These are phyloP conservation scores for Macheiramphus alcinus DNA, from an alignment of 2,113 vertebrate species.

Conservation along the genomic window DNA sequence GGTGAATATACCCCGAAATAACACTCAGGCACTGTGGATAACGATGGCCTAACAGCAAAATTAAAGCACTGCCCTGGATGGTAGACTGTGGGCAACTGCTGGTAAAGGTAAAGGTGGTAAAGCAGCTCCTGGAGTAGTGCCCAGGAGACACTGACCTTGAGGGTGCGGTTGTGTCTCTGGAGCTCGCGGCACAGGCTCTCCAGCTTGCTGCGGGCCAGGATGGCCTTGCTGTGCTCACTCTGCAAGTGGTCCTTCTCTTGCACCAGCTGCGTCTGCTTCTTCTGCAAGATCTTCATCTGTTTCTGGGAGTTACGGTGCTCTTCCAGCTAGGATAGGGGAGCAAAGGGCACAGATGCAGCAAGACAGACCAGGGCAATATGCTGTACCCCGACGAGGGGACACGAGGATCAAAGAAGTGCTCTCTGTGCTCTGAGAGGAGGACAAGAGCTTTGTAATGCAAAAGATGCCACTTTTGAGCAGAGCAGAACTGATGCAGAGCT, in stretches of 20 bases:
- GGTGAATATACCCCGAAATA: fast-evolving
- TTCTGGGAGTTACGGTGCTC: conserved; percentile 94
- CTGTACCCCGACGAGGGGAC: fast-evolving
- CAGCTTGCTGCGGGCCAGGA: conserved; percentile 95
- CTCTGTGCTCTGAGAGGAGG: not conserved
- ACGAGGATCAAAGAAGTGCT: fast-evolving
- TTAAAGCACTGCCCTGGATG: fast-evolving
- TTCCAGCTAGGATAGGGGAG: conserved; percentile 78
- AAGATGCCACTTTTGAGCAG: not conserved
- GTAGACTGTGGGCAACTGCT: fast-evolving
- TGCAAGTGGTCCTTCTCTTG: conserved; percentile 96
- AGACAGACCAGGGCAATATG: not conserved
- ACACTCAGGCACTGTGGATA: fast-evolving
- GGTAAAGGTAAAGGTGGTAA: not conserved
- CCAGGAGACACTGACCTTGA: conserved; percentile 78
- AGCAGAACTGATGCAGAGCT: not conserved
- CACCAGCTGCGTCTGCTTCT: conserved; percentile 93
- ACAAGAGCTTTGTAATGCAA: not conserved
- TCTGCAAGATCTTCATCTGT: conserved; percentile 92
- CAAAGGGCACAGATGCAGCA: not conserved
- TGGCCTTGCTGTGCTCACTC: conserved; percentile 94
- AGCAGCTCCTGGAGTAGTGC: not conserved
- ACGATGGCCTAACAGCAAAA: fast-evolving
- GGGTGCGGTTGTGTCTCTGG: conserved; percentile 94
- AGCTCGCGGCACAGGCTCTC: conserved; percentile 96